Evolutionary conservation across 2,113 vertebrate genomes (phyloP).

Genomic region (Hypanus sabinus): DNA sequence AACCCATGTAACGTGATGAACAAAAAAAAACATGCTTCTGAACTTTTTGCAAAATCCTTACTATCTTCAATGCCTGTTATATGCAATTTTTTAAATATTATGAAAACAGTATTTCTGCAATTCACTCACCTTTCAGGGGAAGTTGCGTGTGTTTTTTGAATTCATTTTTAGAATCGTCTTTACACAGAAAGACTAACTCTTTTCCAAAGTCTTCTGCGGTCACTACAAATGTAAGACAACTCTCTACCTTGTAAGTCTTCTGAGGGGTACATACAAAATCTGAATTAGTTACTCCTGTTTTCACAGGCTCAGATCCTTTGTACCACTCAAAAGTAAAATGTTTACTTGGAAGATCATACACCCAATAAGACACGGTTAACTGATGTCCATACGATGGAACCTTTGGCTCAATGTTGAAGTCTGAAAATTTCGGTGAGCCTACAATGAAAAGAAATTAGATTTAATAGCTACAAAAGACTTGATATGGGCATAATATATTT

Average conservation of each 20-base stretch:
- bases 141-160: neutral
- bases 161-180: neutral
- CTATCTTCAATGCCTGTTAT: neutral
- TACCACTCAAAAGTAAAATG: slow-evolving; percentile 6
- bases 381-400: neutral
- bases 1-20: neutral
- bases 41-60: neutral
- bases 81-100: neutral
- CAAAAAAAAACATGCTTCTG: neutral
- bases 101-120: neutral
- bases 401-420: neutral
- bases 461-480: neutral
- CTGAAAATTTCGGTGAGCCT: slow-evolving; percentile 16
- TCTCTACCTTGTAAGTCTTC: neutral
- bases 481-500: neutral
- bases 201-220: slow-evolving; percentile 34
- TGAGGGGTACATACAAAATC: no score
- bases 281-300: neutral
- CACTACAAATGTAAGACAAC: neutral
- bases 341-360: neutral
- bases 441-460: neutral
- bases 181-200: slow-evolving; percentile 1
- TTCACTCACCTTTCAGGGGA: slow-evolving; percentile 22
- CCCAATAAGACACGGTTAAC: neutral
- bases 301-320: neutral